These are phyloP conservation scores for Toxotes jaculatrix DNA, from an alignment of 2,113 vertebrate species.

Conservation along the genomic window DNA sequence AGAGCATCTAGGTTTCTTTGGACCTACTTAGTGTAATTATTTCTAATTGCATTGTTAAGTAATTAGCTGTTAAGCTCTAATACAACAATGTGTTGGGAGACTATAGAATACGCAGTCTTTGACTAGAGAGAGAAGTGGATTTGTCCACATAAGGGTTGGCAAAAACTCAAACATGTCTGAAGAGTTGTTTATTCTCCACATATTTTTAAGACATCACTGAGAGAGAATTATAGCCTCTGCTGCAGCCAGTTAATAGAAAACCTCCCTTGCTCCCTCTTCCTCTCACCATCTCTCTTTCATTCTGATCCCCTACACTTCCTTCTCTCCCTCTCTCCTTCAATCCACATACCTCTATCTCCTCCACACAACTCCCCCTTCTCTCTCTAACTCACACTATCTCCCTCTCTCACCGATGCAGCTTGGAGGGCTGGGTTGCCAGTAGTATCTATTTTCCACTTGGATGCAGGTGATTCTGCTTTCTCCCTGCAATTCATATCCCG, in stretches of 20 bases:
- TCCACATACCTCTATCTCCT: constrained; percentile 33
- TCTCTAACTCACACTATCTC: constrained; percentile 29
- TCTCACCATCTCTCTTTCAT: constrained; percentile 42
- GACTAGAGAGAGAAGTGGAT: constrained; percentile 39
- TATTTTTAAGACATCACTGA: constrained; percentile 43
- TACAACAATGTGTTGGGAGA: constrained; percentile 41
- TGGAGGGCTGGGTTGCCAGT: constrained; percentile 98
- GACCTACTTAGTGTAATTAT: constrained; percentile 66
- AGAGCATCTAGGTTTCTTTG: constrained; percentile 51
- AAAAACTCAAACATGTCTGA: constrained; percentile 45
- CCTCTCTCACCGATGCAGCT: constrained; percentile 94
- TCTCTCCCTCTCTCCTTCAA: constrained; percentile 33
- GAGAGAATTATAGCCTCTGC: constrained; percentile 26
- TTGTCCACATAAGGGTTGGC: constrained; percentile 58
- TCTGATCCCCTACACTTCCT: constrained; percentile 36
- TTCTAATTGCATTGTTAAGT: constrained; percentile 68
- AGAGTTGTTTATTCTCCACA: constrained; percentile 55
- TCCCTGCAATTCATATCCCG: constrained; percentile 97
- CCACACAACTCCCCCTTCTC: constrained; percentile 6
- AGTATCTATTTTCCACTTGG: constrained; percentile 99
- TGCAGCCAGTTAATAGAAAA: constrained; percentile 51
- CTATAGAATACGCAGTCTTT: constrained; percentile 40
- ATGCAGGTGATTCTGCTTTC: constrained; percentile 98
- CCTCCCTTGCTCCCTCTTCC: constrained; percentile 25
- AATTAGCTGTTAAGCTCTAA: constrained; percentile 69